phyloP scores from a whole-genome alignment of 2,797 vertebrate species.

The Smutsia temminckii region DNA sequence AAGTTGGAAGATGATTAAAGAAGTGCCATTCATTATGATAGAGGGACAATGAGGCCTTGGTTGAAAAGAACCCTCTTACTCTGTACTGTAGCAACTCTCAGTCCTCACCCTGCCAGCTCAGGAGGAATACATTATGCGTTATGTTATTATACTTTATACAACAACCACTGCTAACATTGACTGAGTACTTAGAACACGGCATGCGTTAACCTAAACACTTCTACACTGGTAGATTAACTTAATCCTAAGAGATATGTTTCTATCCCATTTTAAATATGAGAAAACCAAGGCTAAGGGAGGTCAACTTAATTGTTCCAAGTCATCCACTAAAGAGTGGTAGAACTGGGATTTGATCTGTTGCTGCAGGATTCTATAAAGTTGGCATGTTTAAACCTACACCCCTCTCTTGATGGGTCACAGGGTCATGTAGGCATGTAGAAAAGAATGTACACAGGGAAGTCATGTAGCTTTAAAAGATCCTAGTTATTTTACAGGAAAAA shows the following conservation, averaged over 20 bases:
- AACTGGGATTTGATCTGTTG: background rate
- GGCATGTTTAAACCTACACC: background rate
- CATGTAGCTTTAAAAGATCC: background rate
- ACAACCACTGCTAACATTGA: background rate
- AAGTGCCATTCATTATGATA: background rate
- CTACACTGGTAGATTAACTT: background rate
- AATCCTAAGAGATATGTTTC: background rate
- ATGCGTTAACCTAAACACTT: background rate
- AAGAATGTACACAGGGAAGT: background rate
- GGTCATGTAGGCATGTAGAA: background rate
- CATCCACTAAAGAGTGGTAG: background rate
- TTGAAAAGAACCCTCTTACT: background rate
- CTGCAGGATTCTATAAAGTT: background rate
- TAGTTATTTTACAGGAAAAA: background rate
- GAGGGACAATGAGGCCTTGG: background rate
- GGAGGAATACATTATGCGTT: background rate
- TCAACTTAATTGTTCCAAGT: background rate
- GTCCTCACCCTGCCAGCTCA: background rate
- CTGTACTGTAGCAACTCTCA: background rate
- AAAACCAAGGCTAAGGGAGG: background rate
- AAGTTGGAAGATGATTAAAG: conserved; percentile 17
- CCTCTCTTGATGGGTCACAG: background rate
- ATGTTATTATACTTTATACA: too few relatives aligned
- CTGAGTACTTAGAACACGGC: background rate
- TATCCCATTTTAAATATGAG: background rate